Evolutionary conservation across 2,797 vertebrate genomes (phyloP), one percentile per base, ranked within the genome.

Genomic region (Ambastaia sidthimunki): DNA sequence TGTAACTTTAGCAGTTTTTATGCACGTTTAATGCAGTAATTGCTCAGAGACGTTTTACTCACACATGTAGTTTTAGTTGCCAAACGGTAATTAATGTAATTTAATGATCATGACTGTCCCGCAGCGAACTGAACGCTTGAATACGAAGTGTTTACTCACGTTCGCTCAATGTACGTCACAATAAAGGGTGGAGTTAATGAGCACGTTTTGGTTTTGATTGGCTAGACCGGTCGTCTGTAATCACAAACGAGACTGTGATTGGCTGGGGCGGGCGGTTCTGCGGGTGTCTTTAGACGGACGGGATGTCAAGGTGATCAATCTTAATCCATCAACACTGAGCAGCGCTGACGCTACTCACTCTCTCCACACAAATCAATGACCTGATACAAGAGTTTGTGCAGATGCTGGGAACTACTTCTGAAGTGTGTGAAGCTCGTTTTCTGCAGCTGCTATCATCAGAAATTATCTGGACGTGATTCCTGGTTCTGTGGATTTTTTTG

Each of bases 261-360:
- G 96, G 96, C 86, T 85, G 69, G 16, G 62, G 28, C 16, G 80
- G 87, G 85, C 85, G 82, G 90, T 90, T 87, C 93, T 88, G 91
- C 93, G 92, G 85, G 91, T 88, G 91, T 90, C 86, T 91, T 90
- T 95, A 95, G 94, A 92, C 88, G 89, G 92, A 83, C 90, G 91
- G 92, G 94, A 94, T 92, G 85, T 88, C 84, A 92, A 93, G 92
- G 92, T 92, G 94, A 91, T 95, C 95, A 95, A 95, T 94, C 95
- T 94, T 87, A 91, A 91, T 92, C 95, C 90, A 94, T 90, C 93
- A 91, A 87, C 94, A 89, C 89, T 93, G 89, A 90, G 91, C 86
- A 71, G 76, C 86, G 85, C 89, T 89, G 67, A 81, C 44, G 47
- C 7, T 47, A 31, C 31, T 67, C 34, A 68, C 54, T 37, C 59